These are phyloP conservation scores for Sebastes steindachneri DNA, from an alignment of 2,797 vertebrate genomes.

Conservation along the genomic window DNA sequence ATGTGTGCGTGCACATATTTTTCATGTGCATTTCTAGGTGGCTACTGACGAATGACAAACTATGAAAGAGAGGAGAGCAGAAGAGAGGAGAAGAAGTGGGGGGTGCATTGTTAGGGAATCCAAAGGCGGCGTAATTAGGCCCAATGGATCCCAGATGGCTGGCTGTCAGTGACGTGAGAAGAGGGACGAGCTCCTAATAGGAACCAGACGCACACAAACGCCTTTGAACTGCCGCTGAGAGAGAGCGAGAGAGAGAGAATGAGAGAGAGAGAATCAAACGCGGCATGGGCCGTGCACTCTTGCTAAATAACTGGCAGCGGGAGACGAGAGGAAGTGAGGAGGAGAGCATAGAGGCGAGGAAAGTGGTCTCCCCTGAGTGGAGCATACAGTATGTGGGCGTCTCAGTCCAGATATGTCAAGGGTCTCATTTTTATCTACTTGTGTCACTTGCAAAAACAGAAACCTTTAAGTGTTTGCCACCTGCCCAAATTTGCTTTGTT, in stretches of 20 bases:
- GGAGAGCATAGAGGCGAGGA: slow-evolving; percentile 56
- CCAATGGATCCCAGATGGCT: slow-evolving; percentile 86
- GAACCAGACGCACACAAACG: slow-evolving; percentile 81
- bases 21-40: slow-evolving; percentile 52
- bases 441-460: slow-evolving; percentile 32
- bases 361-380: slow-evolving; percentile 56
- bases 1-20: slow-evolving; percentile 24
- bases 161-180: slow-evolving; percentile 87
- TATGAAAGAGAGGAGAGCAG: slow-evolving; percentile 47
- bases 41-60: slow-evolving; percentile 66
- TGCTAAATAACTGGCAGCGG: slow-evolving; percentile 79
- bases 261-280: slow-evolving; percentile 72
- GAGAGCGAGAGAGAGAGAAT: slow-evolving; percentile 36
- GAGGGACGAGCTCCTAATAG: slow-evolving; percentile 84
- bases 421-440: slow-evolving; percentile 47
- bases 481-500: slow-evolving; percentile 7
- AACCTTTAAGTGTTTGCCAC: slow-evolving; percentile 19
- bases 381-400: slow-evolving; percentile 38
- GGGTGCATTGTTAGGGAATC: slow-evolving; percentile 84
- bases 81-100: slow-evolving; percentile 67
- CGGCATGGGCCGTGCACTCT: slow-evolving; percentile 67
- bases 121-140: slow-evolving; percentile 85
- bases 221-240: slow-evolving; percentile 82
- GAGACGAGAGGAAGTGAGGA: slow-evolving; percentile 69
- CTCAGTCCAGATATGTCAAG: slow-evolving; percentile 27